Evolutionary conservation across 2,113 vertebrate species (phyloP), one percentile per base, ranked within the genome.

Genomic region (Lophochroa leadbeateri): DNA sequence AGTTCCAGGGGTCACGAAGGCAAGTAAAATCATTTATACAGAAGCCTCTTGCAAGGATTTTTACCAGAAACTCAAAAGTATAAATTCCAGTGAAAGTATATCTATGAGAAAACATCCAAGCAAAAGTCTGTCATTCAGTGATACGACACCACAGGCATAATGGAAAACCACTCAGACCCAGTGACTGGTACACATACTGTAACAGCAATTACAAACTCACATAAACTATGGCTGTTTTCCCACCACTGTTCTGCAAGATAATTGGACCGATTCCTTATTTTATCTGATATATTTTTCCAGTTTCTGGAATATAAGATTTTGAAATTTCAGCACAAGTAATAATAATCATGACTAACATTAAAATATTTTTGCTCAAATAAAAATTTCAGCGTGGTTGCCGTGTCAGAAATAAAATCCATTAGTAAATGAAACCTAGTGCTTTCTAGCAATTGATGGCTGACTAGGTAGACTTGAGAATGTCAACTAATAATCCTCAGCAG

Each of bases 1-100:
- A 99, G 96, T 99, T 99, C 99, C 99, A 99, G 17, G 99, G 99
- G 93, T 99, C 99, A 96, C 99, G 98, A 65, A 99, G 99, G 92
- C 99, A 99, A 49, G 99, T 99, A 97, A 99, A 99, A 87, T 98
- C 97, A 86, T 99, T 99, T 94, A 99, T 92, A 97, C 99, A 99
- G 96, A 99, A 99, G 60, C 99, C 99, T 97, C 99, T 99, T 88
- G 99, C 99, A 96, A 99, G 96, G 72, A 99, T 98, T 98, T 99
- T 99, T 94, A 99, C 96, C 25, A 99, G 97, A 75, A 99, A 99
- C 97, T 99, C 99, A 97, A 99, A 99, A 43, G 99, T 99, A 96
- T 99, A 99, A 97, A 99, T 99, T 80, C 98, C 99, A 94, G 99
- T 99, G 93, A 99, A 99, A 67, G 98, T 98, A 87, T 99, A 98